Conservation (phyloP, 2,113 vertebrate species). For the Aptenodytes forsteri region DNA sequence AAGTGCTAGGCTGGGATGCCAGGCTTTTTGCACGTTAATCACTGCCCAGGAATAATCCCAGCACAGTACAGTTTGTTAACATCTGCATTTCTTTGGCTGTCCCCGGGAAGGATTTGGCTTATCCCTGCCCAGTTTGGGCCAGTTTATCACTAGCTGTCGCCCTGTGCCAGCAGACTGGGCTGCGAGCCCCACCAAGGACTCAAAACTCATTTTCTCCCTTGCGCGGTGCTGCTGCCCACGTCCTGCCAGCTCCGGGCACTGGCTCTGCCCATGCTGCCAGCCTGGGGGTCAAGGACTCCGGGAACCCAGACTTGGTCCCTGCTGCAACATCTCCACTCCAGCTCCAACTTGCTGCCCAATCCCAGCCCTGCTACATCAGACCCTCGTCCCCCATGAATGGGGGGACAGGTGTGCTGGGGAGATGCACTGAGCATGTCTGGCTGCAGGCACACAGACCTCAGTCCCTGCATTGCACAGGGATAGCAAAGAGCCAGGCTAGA, state of each 20-base stretch:
- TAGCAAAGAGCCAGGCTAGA: neutral
- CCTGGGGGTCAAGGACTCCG: neutral
- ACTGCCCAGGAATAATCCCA: neutral
- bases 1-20: neutral
- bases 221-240: neutral
- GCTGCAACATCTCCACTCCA: neutral
- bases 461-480: neutral
- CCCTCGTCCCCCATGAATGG: fast-evolving
- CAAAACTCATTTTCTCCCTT: neutral
- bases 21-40: neutral
- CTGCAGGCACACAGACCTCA: neutral
- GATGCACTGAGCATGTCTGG: neutral
- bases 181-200: neutral
- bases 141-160: neutral
- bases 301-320: neutral
- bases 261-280: neutral
- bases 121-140: neutral
- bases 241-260: neutral
- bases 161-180: neutral
- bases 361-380: neutral
- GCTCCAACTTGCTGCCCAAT: neutral
- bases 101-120: neutral
- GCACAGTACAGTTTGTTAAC: neutral
- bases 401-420: fast-evolving
- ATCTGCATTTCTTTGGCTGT: neutral